Evolutionary conservation across 1,140 invertebrate species (phyloP).

Genomic region (Achatina immaculata): DNA sequence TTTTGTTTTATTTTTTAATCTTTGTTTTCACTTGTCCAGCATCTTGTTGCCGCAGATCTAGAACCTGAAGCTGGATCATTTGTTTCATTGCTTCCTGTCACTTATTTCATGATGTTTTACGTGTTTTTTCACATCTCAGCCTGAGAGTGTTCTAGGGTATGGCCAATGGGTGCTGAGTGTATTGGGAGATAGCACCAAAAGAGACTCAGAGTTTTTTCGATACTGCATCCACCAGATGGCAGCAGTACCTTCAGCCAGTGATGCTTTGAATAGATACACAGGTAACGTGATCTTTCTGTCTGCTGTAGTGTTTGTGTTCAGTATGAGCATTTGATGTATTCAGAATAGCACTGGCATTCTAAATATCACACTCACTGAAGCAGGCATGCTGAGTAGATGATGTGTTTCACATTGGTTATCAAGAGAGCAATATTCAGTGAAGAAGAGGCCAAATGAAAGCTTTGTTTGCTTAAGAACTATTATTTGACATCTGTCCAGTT

Average conservation of each 20-base stretch:
- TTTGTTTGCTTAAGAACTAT: too few species aligned
- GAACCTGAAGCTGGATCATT: too few species aligned
- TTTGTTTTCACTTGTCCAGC: neutral
- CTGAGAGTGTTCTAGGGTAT: conserved; percentile 75
- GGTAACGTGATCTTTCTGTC: conserved; percentile 68
- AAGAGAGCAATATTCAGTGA: too few species aligned
- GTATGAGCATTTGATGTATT: too few species aligned
- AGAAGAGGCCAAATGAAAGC: too few species aligned
- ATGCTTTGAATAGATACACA: conserved; percentile 82
- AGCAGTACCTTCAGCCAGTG: conserved; percentile 81
- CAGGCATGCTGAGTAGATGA: too few species aligned
- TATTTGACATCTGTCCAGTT: too few species aligned
- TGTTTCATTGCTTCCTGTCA: too few species aligned
- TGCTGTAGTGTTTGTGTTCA: neutral
- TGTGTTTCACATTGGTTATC: too few species aligned
- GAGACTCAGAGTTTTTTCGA: conserved; percentile 74
- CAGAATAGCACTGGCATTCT: too few species aligned
- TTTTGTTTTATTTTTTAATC: neutral
- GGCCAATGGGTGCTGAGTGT: conserved; percentile 84
- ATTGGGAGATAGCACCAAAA: conserved; percentile 74
- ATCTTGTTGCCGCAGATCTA: too few species aligned
- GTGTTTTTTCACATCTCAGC: conserved; percentile 49
- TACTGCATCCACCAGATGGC: conserved; percentile 85
- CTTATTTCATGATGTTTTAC: conserved; percentile 48
- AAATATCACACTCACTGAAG: too few species aligned